These are phyloP conservation scores for Taeniopygia guttata DNA, from an alignment of 2,797 vertebrate genomes.

Conservation along the genomic window DNA sequence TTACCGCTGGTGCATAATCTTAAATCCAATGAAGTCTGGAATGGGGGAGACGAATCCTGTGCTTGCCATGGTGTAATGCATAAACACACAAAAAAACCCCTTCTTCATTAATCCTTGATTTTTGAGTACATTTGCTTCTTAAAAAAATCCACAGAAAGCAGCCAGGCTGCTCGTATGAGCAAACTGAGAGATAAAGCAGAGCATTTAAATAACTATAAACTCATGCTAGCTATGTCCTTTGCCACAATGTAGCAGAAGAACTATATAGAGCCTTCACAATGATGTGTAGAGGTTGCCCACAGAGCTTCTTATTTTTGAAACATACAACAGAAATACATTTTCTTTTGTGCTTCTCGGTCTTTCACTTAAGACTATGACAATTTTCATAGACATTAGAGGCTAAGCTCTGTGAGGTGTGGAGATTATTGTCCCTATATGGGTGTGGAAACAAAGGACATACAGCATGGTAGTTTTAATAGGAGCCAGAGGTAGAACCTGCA, in stretches of 20 bases:
- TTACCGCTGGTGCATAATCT: conserved; percentile 13
- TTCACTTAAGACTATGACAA: neutral
- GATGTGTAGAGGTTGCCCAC: neutral
- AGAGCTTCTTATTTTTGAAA: neutral
- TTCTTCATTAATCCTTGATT: neutral
- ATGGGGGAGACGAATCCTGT: neutral
- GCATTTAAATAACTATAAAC: neutral
- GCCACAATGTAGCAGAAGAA: neutral
- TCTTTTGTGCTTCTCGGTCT: neutral
- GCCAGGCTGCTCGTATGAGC: neutral
- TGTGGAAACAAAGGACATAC: neutral
- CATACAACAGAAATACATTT: neutral
- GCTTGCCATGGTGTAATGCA: neutral
- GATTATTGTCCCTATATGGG: neutral
- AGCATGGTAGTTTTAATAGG: neutral
- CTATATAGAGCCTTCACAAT: neutral
- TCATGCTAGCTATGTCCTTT: neutral
- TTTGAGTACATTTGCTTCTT: neutral
- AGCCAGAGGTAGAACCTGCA: neutral
- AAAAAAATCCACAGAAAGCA: neutral
- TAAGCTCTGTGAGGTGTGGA: neutral
- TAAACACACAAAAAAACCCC: neutral
- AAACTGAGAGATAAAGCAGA: neutral
- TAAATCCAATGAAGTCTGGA: conserved; percentile 15
- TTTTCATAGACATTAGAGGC: neutral